These are phyloP conservation scores for Caranx ignobilis DNA, from an alignment of 2,113 vertebrate genomes.

Conservation along the genomic window DNA sequence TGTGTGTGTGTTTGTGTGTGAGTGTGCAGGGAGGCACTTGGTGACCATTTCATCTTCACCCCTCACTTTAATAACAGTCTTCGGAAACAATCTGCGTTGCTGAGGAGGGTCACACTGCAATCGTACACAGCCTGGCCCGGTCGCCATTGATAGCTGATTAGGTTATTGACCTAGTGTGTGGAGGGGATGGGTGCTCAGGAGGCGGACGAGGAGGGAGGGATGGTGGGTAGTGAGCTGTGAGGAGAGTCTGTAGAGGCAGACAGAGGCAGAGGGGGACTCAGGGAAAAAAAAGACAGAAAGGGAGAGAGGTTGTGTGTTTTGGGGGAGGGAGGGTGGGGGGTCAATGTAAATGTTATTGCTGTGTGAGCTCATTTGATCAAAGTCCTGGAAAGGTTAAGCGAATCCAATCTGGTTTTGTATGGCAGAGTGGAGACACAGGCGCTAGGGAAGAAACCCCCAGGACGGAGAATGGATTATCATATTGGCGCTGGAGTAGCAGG, in stretches of 20 bases:
- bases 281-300: constrained; percentile 7
- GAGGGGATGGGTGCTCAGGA: constrained; percentile 47
- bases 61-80: constrained; percentile 74
- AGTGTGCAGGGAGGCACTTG: constrained; percentile 36
- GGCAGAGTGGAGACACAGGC: constrained; percentile 86
- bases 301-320: constrained; percentile 24
- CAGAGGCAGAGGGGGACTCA: constrained; percentile 35
- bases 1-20: constrained; percentile 13
- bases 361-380: constrained; percentile 90
- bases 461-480: constrained; percentile 88
- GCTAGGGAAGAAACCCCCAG: constrained; percentile 82
- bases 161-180: constrained; percentile 83
- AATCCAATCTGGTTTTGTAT: constrained; percentile 91
- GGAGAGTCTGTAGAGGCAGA: constrained; percentile 52
- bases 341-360: constrained; percentile 91
- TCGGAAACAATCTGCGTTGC: constrained; percentile 70
- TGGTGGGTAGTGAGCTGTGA: constrained; percentile 35
- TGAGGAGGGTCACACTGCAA: constrained; percentile 69
- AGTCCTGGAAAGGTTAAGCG: constrained; percentile 90
- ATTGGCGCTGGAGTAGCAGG: constrained; percentile 87
- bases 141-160: constrained; percentile 86
- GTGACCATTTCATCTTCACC: constrained; percentile 73
- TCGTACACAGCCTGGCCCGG: constrained; percentile 72
- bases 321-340: constrained; percentile 62
- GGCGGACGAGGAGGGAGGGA: constrained; percentile 25